Conservation (phyloP, 2,888 invertebrate species). For the Dynastes tityus region DNA sequence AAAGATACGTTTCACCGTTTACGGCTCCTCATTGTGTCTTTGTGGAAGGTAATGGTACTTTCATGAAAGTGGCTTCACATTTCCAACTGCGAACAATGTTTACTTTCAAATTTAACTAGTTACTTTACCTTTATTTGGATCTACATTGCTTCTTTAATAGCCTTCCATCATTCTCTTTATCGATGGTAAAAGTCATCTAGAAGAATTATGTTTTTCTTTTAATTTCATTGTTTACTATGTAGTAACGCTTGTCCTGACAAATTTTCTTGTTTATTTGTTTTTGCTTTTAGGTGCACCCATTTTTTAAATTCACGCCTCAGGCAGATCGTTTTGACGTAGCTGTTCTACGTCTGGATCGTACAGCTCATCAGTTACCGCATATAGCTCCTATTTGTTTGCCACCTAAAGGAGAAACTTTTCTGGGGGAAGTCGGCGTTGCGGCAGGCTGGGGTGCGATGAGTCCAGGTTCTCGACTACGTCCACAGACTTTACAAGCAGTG, state of each 20-base stretch:
- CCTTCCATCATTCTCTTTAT: too few relatives aligned
- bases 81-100: too few relatives aligned
- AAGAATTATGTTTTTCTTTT: not conserved
- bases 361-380: conserved; percentile 92
- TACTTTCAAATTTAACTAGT: too few relatives aligned
- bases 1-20: too few relatives aligned
- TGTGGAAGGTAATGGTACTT: too few relatives aligned
- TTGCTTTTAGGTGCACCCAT: conserved; percentile 84
- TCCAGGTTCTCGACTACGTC: conserved; percentile 87
- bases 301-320: conserved; percentile 94
- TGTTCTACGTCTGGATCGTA: conserved; percentile 88
- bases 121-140: too few relatives aligned
- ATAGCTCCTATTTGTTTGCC: conserved; percentile 94
- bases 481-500: conserved; percentile 92
- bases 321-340: conserved; percentile 94
- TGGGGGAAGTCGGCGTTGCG: conserved; percentile 93
- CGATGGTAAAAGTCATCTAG: too few relatives aligned
- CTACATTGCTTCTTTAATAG: too few relatives aligned
- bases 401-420: conserved; percentile 90
- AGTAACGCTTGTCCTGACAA: not conserved
- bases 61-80: too few relatives aligned
- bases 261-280: conserved; percentile 42
- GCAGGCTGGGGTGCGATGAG: conserved; percentile 94
- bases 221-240: not conserved
- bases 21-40: too few relatives aligned